Base-by-base conservation (phyloP, 2,113 vertebrate genomes). In the Oryzias curvinotus region DNA sequence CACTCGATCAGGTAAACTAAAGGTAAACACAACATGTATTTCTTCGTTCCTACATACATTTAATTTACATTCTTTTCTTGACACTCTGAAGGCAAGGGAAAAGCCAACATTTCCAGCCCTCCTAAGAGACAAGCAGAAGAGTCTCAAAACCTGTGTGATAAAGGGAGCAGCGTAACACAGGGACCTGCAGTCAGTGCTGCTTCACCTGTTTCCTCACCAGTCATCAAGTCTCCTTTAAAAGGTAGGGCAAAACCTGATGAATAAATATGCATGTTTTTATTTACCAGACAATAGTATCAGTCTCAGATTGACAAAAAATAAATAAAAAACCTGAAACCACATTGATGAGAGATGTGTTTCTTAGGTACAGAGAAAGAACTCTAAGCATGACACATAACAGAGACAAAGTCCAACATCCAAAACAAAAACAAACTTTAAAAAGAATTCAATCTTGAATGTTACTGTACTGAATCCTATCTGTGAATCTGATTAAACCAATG, bases 191-290 rank as follows among this genome's bases (percentile, higher is more conserved):
- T 36, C 7, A 64, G 72, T 1, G 3, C 49, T 42, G 28, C 42
- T 25, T 28, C 51, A 25, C 14, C 55, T 0, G 5, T 42, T 36
- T 73, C 68, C 10, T 77, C 78, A 21, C 58, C 83, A 43, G 7
- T 13, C 47, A 36, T 56, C 28, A 85, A n/a, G 51, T 83, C 81
- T 45, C 72, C 84, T 50, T 47, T 42, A 7, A 86, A 81, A 83
- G 78, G 88, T 88, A 23, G 83, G 67, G 14, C 15, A 6, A 45
- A 51, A 10, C 3, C 45, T 47, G 17, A 36, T 36, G 36, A 36
- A 3, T 36, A 36, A 36, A 36, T 10, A 36, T 36, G 36, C 8
- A 36, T 36, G 36, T 36, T 36, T 36, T 36, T 36, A 36, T 36
- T 36, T 36, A 36, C 36, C 8, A 36, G 12, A 36, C 36, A 36